phyloP scores from a whole-genome alignment of 2,888 invertebrate genomes.

The Galerucella calmariensis region DNA sequence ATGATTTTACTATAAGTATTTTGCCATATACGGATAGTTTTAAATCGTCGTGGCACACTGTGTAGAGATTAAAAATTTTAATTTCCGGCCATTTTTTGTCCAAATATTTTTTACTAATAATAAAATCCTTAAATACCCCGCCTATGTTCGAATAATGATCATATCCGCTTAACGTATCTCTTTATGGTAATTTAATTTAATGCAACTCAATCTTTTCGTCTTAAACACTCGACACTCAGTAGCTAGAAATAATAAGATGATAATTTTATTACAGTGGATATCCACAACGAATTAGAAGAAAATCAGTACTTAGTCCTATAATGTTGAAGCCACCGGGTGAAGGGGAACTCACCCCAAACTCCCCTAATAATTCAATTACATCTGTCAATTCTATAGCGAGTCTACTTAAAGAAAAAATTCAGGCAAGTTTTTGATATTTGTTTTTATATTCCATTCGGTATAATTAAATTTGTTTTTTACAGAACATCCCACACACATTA shows the following conservation, averaged over 20 bases:
- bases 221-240: neutral
- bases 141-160: neutral
- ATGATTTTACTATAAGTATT: too few relatives aligned
- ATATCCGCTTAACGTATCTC: neutral
- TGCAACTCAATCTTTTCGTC: neutral
- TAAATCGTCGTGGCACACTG: too few relatives aligned
- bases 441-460: neutral
- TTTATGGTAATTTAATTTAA: constrained; percentile 9
- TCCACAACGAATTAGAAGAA: constrained; percentile 72
- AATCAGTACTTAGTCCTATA: constrained; percentile 70
- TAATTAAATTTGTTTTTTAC: constrained; percentile 54
- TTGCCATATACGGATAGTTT: too few relatives aligned
- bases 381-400: constrained; percentile 88
- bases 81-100: too few relatives aligned
- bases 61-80: too few relatives aligned
- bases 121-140: neutral
- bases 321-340: constrained; percentile 68
- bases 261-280: constrained; percentile 68
- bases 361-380: constrained; percentile 82
- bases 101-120: too few relatives aligned
- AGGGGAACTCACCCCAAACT: constrained; percentile 68
- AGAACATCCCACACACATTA: constrained; percentile 81
- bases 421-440: constrained; percentile 66
- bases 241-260: too few relatives aligned
- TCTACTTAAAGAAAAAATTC: constrained; percentile 83